Evolutionary conservation across 2,113 vertebrate genomes (phyloP), one percentile per base, ranked within the genome.

Genomic region (Plotosus lineatus): DNA sequence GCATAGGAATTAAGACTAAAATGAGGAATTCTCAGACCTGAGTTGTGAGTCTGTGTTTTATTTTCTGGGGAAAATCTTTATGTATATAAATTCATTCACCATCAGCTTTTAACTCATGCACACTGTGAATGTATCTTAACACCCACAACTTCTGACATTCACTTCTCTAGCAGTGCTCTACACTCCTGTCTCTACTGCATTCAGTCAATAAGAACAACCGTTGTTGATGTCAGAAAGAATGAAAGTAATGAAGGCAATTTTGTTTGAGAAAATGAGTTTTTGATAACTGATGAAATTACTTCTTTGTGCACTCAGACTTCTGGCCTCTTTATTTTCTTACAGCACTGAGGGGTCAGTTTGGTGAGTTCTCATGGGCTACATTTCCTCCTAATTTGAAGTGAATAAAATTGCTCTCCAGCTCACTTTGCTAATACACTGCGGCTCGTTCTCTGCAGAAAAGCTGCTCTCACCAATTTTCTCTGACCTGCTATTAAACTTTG

Each of bases 351-450:
- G 72, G 72, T 74, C 72, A 74, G 48, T 51, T 23, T 55, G 72
- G 28, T 28, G 7, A 21, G 46, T 51, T 73, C 69, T 12, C 69
- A 8, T 73, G 46, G 46, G 69, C 69, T 51, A 19, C 69, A 73
- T 51, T 73, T 51, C 3, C 69, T 73, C 28, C 69, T 72, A 72
- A 72, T 48, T 48, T 72, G n/a, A 72, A 28, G n/a, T 48, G 44
- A 72, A 72, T 72, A 72, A 72, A 72, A 50, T 72, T 72, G 42
- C 69, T 33, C 26, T 72, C 69, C 69, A 50, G 44, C 21, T 50
- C 69, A 75, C 50, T 17, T 51, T 11, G 23, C 73, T 75, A 51
- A 56, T 55, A 55, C 31, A 74, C 31, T 36, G 21, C 19, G 0
- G 46, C 19, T 36, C 6, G 26, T 14, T 36, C 28, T 33, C 48